Evolutionary conservation across 2,113 vertebrate genomes (phyloP).

Genomic region (Atractosteus spatula): DNA sequence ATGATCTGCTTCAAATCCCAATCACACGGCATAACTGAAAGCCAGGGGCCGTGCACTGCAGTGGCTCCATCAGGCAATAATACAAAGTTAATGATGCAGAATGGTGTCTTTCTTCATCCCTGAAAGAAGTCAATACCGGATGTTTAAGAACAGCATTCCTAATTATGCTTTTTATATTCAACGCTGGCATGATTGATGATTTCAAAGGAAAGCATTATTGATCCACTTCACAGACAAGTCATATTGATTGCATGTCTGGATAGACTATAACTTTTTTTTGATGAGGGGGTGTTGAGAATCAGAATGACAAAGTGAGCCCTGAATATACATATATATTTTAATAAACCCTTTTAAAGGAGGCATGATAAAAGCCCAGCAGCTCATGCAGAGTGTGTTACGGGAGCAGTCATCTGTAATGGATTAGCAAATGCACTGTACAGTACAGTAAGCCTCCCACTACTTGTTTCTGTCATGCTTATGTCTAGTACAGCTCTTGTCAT

Average conservation of each 20-base stretch:
- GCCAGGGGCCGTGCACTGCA: conserved; percentile 57
- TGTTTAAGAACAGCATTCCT: conserved; percentile 70
- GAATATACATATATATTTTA: conserved; percentile 41
- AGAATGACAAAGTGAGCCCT: conserved; percentile 64
- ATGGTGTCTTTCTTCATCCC: conserved; percentile 69
- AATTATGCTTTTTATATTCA: conserved; percentile 75
- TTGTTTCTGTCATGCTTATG: conserved; percentile 52
- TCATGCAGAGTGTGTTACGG: conserved; percentile 57
- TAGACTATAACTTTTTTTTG: conserved; percentile 56
- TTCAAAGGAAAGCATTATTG: conserved; percentile 70
- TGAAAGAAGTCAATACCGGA: conserved; percentile 69
- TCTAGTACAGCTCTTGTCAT: conserved; percentile 48
- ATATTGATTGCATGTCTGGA: conserved; percentile 72
- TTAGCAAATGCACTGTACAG: conserved; percentile 50
- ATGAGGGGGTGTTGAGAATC: conserved; percentile 53
- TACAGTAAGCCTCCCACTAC: conserved; percentile 39
- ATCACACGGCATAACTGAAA: conserved; percentile 57
- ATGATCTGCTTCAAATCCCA: conserved; percentile 60
- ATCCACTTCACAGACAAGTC: conserved; percentile 77
- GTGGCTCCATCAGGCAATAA: conserved; percentile 70
- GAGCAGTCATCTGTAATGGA: conserved; percentile 62
- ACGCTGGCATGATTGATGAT: conserved; percentile 67
- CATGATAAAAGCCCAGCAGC: conserved; percentile 57
- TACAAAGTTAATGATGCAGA: conserved; percentile 77
- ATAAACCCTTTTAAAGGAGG: conserved; percentile 51